Evolutionary conservation across 2,888 invertebrate species (phyloP).

Genomic region (Euplexia lucipara): DNA sequence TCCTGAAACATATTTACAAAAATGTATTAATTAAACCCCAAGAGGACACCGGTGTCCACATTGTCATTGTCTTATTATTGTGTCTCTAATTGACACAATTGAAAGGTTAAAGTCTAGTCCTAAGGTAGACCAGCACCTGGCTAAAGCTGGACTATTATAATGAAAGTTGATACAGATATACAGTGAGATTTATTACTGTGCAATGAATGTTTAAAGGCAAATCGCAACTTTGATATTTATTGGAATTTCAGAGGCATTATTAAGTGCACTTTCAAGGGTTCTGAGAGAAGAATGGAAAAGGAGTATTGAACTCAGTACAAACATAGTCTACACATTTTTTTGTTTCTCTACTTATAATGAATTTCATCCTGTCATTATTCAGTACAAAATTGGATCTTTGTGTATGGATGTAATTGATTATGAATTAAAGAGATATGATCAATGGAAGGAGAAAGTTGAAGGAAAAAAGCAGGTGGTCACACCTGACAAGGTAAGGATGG

Average conservation of each 20-base stretch:
- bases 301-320: constrained; percentile 98
- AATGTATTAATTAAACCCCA: no score
- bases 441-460: constrained; percentile 94
- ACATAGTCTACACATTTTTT: constrained; percentile 99
- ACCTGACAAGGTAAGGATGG: constrained; percentile 83
- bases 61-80: no score
- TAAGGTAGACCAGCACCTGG: no score
- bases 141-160: not conserved
- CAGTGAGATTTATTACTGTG: no score
- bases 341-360: constrained; percentile 99
- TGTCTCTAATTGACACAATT: no score
- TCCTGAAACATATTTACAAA: no score
- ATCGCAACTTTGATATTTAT: constrained; percentile 7
- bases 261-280: constrained; percentile 98
- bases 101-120: no score
- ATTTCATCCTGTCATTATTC: constrained; percentile 98
- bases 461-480: constrained; percentile 86
- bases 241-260: constrained; percentile 94
- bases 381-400: constrained; percentile 99
- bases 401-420: constrained; percentile 99
- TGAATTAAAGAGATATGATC: constrained; percentile 97
- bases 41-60: no score
- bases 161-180: not conserved
- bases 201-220: not conserved
- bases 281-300: constrained; percentile 99